These are phyloP conservation scores for Nasua narica DNA, from an alignment of 2,797 vertebrate species.

Conservation along the genomic window DNA sequence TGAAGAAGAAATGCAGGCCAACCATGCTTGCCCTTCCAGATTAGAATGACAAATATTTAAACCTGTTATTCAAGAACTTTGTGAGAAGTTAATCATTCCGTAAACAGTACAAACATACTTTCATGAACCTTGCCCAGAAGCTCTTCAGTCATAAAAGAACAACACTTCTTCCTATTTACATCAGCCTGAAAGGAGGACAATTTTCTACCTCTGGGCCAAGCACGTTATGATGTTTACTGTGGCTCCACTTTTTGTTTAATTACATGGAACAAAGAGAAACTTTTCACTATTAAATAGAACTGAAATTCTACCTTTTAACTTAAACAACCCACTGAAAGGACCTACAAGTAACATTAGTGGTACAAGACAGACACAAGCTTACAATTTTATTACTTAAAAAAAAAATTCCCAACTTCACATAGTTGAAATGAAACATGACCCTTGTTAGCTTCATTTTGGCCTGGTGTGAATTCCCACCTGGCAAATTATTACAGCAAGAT, in stretches of 20 bases:
- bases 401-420: not conserved
- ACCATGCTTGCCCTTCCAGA: not conserved
- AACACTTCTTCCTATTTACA: not conserved
- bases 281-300: not conserved
- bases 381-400: not conserved
- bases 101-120: not conserved
- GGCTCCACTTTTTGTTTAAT: not conserved
- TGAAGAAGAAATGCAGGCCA: not conserved
- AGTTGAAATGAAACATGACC: not conserved
- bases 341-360: not conserved
- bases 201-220: not conserved
- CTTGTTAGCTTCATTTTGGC: not conserved
- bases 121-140: not conserved
- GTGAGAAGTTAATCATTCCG: not conserved
- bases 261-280: not conserved
- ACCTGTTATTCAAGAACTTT: not conserved
- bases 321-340: not conserved
- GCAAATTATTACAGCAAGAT: not conserved
- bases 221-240: not conserved
- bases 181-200: not conserved
- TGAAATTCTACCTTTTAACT: conserved; percentile 19
- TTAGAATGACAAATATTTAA: not conserved
- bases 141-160: not conserved
- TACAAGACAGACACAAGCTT: not conserved
- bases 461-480: not conserved